Conservation (phyloP, 2,888 invertebrate species). For the Lochmaea crataegi region DNA sequence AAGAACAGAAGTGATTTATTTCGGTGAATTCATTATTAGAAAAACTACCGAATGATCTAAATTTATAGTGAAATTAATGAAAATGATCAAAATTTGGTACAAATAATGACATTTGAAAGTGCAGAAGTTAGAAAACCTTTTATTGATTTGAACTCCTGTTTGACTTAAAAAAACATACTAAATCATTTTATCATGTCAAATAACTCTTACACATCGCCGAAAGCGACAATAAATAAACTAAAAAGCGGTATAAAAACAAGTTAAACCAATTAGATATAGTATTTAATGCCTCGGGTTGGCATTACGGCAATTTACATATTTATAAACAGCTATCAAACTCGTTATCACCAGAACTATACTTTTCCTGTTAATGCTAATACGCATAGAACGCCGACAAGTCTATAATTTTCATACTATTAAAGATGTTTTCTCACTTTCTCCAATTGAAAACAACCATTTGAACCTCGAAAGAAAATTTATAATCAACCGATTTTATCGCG, state of each 20-base stretch:
- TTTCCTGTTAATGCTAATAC: slow-evolving; percentile 13
- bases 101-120: no score
- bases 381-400: slow-evolving; percentile 8
- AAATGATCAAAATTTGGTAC: no score
- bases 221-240: background rate
- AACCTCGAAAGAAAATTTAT: slow-evolving; percentile 20
- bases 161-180: background rate
- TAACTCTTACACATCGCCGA: background rate
- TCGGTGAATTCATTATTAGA: background rate
- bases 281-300: slow-evolving; percentile 8
- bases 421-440: slow-evolving; percentile 25
- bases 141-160: no score
- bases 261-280: slow-evolving; percentile 8
- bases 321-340: slow-evolving; percentile 17
- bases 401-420: slow-evolving; percentile 19
- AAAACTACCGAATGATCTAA: background rate
- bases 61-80: background rate
- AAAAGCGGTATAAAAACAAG: slow-evolving; percentile 11
- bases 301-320: slow-evolving; percentile 20
- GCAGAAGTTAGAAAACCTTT: no score
- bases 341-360: slow-evolving; percentile 1
- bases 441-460: slow-evolving; percentile 1
- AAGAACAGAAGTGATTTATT: background rate
- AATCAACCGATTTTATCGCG: background rate
- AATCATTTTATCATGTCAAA: background rate